Percentiles rank a stretch among this genome's conserved stretches.
Conservation (phyloP, 2,113 vertebrate genomes). For the Lamprologus tigripictilis region DNA sequence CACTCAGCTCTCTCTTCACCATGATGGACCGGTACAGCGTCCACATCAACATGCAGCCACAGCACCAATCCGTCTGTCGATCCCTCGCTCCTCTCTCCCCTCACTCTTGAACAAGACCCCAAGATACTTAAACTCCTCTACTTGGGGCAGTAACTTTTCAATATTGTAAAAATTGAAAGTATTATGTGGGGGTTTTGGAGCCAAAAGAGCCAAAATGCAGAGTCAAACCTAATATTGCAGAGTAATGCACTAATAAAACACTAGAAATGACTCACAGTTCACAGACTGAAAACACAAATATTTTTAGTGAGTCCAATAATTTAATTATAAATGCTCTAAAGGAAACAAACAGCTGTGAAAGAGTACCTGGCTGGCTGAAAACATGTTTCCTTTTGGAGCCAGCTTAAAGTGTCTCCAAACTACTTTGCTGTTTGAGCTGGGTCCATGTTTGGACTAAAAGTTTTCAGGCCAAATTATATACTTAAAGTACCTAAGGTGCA, state of each 20-base stretch:
- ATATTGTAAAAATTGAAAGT: neutral
- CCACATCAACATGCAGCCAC: neutral
- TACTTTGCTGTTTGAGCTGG: neutral
- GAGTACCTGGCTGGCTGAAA: neutral
- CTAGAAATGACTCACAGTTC: neutral
- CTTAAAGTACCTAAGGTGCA: rapidly evolving
- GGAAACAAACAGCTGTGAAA: neutral
- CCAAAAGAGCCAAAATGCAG: neutral
- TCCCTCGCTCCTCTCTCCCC: neutral
- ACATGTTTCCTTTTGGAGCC: neutral
- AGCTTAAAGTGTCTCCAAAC: neutral
- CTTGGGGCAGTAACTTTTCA: neutral
- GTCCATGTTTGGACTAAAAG: neutral
- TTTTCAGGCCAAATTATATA: neutral
- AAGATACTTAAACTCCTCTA: neutral
- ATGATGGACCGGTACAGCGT: neutral
- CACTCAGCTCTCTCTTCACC: neutral
- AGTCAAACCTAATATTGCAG: neutral
- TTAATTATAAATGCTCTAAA: neutral
- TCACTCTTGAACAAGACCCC: neutral
- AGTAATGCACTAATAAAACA: neutral
- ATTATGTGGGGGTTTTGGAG: neutral
- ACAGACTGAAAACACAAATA: neutral
- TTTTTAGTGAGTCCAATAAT: neutral
- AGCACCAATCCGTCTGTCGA: neutral